These are phyloP conservation scores for Microctenopoma stevenorrisi DNA, from an alignment of 2,797 vertebrate species.

Conservation along the genomic window DNA sequence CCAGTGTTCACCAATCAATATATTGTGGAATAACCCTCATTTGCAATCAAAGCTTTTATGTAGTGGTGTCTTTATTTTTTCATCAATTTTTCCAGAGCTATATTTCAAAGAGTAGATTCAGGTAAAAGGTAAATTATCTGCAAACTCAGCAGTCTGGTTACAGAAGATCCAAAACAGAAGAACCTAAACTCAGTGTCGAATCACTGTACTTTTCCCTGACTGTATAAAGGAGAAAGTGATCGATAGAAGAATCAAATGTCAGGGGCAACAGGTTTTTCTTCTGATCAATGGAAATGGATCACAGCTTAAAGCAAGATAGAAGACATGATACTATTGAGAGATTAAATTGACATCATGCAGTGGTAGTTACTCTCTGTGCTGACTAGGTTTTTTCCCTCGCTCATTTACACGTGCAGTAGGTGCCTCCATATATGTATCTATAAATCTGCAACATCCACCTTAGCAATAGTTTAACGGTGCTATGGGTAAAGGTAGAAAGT, in stretches of 20 bases:
- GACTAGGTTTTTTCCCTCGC: conserved; percentile 49
- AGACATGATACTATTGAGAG: conserved; percentile 84
- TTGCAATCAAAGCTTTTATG: too few species aligned
- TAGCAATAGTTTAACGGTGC: not conserved
- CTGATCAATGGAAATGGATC: conserved; percentile 86
- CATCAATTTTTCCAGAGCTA: too few species aligned
- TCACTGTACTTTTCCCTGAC: conserved; percentile 79
- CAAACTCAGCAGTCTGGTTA: conserved; percentile 70
- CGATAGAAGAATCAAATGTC: conserved; percentile 87
- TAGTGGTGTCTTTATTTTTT: too few species aligned
- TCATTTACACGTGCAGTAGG: conserved; percentile 30
- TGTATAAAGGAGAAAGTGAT: conserved; percentile 88
- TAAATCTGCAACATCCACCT: not conserved
- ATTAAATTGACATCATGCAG: conserved; percentile 82
- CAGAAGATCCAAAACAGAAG: conserved; percentile 43
- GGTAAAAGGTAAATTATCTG: conserved; percentile 42
- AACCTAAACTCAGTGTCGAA: conserved; percentile 67
- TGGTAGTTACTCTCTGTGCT: conserved; percentile 63
- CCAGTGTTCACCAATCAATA: too few species aligned
- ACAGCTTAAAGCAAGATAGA: conserved; percentile 81
- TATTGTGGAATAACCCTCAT: too few species aligned
- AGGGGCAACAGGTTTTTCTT: conserved; percentile 84
- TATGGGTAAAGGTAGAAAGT: conserved; percentile 4
- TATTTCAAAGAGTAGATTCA: conserved; percentile 3
- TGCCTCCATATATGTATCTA: conserved; percentile 13